Conservation (phyloP, 2,888 invertebrate genomes). For the Conomelus anceps region DNA sequence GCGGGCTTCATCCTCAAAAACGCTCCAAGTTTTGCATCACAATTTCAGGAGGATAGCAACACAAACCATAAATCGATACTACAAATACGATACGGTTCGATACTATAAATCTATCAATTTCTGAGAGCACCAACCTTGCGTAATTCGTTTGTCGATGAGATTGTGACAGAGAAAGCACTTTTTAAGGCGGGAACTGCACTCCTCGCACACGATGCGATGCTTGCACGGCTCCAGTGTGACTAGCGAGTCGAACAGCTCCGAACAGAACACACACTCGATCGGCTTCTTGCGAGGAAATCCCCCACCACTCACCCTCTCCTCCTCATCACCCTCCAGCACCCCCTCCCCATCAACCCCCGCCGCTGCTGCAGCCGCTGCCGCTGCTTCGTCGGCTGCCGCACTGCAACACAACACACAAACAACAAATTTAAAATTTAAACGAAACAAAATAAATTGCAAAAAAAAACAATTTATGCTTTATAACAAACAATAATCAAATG, state of each 20-base stretch:
- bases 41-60: too few species aligned
- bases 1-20: too few species aligned
- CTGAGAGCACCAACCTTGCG: slow-evolving; percentile 41
- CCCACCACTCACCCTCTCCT: slow-evolving; percentile 4
- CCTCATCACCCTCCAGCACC: neutral
- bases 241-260: slow-evolving; percentile 55
- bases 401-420: neutral
- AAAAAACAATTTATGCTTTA: neutral
- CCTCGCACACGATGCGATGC: slow-evolving; percentile 66
- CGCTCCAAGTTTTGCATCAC: too few species aligned
- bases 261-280: slow-evolving; percentile 63
- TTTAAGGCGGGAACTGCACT: slow-evolving; percentile 69
- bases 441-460: too few species aligned
- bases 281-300: slow-evolving; percentile 37
- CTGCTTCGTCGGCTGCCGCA: slow-evolving; percentile 1
- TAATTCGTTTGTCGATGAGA: slow-evolving; percentile 51
- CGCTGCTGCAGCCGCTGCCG: neutral
- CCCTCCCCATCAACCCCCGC: neutral
- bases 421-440: neutral
- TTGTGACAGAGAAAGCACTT: slow-evolving; percentile 64
- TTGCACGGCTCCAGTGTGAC: slow-evolving; percentile 66
- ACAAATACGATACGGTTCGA: too few species aligned
- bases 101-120: neutral
- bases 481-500: too few species aligned
- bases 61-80: too few species aligned